phyloP scores from a whole-genome alignment of 2,797 vertebrate genomes.

The Phyllotis vaccarum region DNA sequence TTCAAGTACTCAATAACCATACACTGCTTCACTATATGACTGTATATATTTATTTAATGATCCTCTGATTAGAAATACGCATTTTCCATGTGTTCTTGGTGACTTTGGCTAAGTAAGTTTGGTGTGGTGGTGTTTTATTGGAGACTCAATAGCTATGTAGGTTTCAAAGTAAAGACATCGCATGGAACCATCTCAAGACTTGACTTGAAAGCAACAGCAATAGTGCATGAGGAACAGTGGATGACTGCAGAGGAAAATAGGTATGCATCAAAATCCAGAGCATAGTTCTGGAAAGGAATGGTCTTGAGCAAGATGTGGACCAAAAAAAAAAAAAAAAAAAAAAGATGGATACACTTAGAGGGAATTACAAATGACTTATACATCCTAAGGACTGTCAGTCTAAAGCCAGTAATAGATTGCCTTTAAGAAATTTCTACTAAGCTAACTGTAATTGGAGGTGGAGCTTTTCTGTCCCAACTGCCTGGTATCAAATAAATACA shows the following conservation, averaged over 20 bases:
- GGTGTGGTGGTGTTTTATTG: background rate
- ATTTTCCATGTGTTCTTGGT: background rate
- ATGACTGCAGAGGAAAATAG: background rate
- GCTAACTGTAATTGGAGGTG: background rate
- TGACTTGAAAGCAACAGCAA: background rate
- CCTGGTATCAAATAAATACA: too few relatives aligned
- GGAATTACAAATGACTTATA: background rate
- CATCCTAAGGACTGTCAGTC: background rate
- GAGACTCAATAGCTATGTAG: background rate
- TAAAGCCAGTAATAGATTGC: background rate
- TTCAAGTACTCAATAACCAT: background rate
- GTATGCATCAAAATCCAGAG: background rate
- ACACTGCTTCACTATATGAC: background rate
- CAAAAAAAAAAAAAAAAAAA: background rate
- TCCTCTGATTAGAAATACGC: background rate
- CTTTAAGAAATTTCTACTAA: background rate
- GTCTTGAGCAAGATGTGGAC: background rate
- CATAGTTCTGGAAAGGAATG: background rate
- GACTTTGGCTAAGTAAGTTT: background rate
- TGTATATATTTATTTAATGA: slow-evolving; percentile 33
- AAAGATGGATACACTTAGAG: background rate
- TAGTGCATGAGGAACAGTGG: background rate
- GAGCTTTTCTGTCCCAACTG: too few relatives aligned
- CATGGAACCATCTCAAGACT: background rate
- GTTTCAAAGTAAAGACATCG: background rate